phyloP scores from a whole-genome alignment of 1,140 invertebrate species.

The Tetragonula clypearis region DNA sequence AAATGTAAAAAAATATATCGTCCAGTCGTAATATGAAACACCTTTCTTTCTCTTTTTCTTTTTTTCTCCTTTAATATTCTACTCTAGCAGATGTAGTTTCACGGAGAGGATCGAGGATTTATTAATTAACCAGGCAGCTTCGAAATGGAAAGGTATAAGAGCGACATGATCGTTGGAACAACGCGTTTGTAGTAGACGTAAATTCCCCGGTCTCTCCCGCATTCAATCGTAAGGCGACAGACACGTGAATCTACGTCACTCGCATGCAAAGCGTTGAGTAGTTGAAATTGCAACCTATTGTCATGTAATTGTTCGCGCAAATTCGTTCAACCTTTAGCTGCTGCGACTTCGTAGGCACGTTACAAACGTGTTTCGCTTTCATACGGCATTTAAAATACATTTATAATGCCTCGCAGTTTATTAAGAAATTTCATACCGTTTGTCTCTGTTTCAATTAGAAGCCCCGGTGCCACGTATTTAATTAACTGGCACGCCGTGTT shows the following conservation, averaged over 20 bases:
- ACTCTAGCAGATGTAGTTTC: background rate
- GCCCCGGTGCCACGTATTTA: background rate
- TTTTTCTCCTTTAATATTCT: background rate
- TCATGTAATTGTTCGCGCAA: constrained; percentile 25
- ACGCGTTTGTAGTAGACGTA: background rate
- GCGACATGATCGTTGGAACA: background rate
- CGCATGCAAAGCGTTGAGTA: constrained; percentile 14
- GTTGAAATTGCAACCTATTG: constrained; percentile 30
- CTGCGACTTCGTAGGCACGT: background rate
- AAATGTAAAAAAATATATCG: too few relatives aligned
- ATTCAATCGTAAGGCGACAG: background rate
- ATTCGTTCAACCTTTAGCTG: constrained; percentile 29
- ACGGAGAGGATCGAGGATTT: background rate
- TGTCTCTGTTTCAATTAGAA: background rate
- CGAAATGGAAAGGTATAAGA: background rate
- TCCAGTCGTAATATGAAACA: too few relatives aligned
- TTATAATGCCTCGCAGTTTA: too few relatives aligned
- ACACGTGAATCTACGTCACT: constrained; percentile 19
- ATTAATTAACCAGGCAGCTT: background rate
- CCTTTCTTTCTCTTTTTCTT: too few relatives aligned
- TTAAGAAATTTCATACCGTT: background rate
- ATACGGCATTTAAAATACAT: too few relatives aligned
- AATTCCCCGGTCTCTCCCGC: background rate
- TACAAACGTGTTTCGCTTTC: too few relatives aligned
- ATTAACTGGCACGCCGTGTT: background rate